Percentiles rank a stretch among this genome's conserved stretches.
Conservation (phyloP, 2,888 invertebrate genomes). For the Sinotaia quadrata region DNA sequence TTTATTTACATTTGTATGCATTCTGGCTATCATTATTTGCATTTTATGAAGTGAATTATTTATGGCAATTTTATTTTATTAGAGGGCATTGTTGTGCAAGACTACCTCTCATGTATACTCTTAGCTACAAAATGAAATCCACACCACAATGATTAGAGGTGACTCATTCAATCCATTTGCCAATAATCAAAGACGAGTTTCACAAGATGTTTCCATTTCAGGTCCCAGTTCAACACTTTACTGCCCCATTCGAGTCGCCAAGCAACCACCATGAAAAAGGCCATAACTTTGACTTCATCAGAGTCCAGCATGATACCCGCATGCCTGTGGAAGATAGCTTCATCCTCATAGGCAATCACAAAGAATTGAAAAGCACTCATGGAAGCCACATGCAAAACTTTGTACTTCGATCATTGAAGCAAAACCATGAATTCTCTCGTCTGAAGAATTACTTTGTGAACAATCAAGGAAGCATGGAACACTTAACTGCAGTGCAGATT, state of each 20-base stretch:
- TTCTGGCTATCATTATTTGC: no score
- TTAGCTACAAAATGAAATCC: no score
- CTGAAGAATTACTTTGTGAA: conserved; percentile 6
- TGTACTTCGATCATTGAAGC: conserved; percentile 51
- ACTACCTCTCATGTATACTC: no score
- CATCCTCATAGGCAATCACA: conserved; percentile 57
- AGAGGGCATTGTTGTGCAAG: no score
- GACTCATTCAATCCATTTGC: no score
- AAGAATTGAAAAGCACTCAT: conserved; percentile 27
- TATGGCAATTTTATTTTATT: no score
- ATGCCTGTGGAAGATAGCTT: conserved; percentile 53
- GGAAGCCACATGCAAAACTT: conserved; percentile 41
- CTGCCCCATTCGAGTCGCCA: conserved; percentile 22
- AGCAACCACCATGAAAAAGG: conserved; percentile 29
- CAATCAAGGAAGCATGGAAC: conserved; percentile 27
- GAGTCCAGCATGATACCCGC: conserved; percentile 40
- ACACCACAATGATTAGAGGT: no score
- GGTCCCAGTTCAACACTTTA: conserved; percentile 41
- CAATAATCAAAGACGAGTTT: no score
- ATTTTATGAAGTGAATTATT: no score
- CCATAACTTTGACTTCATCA: conserved; percentile 39
- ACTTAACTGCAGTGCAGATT: conserved; percentile 59
- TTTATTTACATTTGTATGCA: no score
- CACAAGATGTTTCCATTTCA: no score
- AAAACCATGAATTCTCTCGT: conserved; percentile 44